These are phyloP conservation scores for Saccostrea cuccullata DNA, from an alignment of 1,140 invertebrate species.

Conservation along the genomic window DNA sequence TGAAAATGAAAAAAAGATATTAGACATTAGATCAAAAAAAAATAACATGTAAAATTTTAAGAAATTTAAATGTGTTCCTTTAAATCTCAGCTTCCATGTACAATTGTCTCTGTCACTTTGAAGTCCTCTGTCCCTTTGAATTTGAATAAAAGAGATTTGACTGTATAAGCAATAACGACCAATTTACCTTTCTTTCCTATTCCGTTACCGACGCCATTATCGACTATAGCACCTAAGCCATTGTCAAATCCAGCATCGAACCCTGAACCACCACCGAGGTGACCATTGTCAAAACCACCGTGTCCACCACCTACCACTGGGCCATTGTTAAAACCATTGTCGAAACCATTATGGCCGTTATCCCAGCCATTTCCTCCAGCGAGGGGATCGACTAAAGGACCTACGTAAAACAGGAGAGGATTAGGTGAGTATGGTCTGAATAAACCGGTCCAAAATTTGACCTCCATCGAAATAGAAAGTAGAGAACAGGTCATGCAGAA, in stretches of 20 bases:
- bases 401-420: not conserved
- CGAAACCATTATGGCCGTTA: not conserved
- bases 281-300: not conserved
- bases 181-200: not conserved
- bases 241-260: not conserved
- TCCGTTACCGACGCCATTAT: not conserved
- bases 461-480: no score
- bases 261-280: not conserved
- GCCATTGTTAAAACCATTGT: not conserved
- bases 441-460: no score
- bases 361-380: not conserved
- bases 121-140: no score
- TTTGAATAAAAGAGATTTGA: not conserved
- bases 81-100: no score
- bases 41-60: no score
- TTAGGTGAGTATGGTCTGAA: no score
- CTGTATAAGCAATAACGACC: no score
- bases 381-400: not conserved
- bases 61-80: no score
- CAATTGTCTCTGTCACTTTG: no score
- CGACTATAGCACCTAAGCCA: not conserved
- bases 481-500: no score
- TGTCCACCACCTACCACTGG: not conserved
- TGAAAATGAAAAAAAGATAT: not conserved
- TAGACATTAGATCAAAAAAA: no score